Base-by-base conservation (phyloP, 2,888 invertebrate genomes). In the Ganaspis brasiliensis region DNA sequence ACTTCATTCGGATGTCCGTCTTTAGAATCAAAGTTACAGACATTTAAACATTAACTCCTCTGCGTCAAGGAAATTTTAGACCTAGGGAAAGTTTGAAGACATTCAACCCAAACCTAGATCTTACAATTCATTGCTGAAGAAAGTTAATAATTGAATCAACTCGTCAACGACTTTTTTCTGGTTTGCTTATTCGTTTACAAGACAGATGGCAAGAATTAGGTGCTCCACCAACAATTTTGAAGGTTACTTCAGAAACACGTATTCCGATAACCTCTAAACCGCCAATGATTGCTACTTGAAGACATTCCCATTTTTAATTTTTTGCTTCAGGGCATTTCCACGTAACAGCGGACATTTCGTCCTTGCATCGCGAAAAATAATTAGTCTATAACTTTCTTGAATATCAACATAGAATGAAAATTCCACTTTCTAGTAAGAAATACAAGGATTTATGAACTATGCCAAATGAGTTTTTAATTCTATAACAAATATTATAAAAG, bases 171-270 rank as follows among this genome's bases (percentile, higher is more conserved):
- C 77, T 79, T 37, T 24, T 12, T 61, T 74, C 77, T 45, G 74
- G 75, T 37, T 73, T 52, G 49, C 35, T 77, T 0, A 6, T 8
- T 9, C 4, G 35, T 10, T 76, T 73, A 45, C 56, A 45, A 21
- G 49, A 74, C 6, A 19, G 83, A 87, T 75, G 87, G 87, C 61
- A 52, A 49, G 56, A 55, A 16, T 5, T 72, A 31, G 78, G 75
- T 10, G 81, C 79, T 21, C 74, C 77, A 8, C 10, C 37, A 0
- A 14, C 31, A 5, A 76, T 80, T 52, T 21, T 81, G 2, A 76
- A 81, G 37, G n/a, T 81, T 9, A 77, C 78, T 12, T 71, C 75
- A 49, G 78, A 45, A 14, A 31, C 67, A 12, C 14, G 70, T 4
- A 79, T 81, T 52, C 72, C 80, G 10, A 52, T 79, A 16, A 37